A percentile compares a stretch with the other conserved stretches of the same genome.
Conservation (phyloP, 2,797 vertebrate species). For the Steatocranus sp. region DNA sequence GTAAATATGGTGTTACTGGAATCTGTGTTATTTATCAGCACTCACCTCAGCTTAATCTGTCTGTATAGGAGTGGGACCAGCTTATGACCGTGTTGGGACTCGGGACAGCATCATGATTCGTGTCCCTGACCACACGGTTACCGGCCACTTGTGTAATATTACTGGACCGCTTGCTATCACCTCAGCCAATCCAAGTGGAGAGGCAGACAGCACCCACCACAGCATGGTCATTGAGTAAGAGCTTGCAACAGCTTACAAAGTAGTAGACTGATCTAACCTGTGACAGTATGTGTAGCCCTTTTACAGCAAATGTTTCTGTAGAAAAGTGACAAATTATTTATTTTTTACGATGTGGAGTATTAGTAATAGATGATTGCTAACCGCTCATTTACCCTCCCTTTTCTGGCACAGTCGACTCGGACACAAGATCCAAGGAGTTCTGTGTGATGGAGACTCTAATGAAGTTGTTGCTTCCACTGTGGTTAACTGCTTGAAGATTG, state of each 20-base stretch:
- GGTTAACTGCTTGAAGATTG: conserved; percentile 84
- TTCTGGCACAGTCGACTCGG: conserved; percentile 78
- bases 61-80: conserved; percentile 79
- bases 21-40: neutral
- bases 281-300: neutral
- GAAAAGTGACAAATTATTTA: neutral
- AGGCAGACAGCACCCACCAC: conserved; percentile 87
- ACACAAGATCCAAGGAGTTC: conserved; percentile 84
- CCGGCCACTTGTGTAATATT: conserved; percentile 82
- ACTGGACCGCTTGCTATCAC: conserved; percentile 88
- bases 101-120: conserved; percentile 90
- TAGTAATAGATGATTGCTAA: neutral
- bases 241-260: neutral
- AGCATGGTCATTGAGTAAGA: conserved; percentile 86
- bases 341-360: neutral
- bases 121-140: conserved; percentile 86
- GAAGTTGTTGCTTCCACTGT: conserved; percentile 85
- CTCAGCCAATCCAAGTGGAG: conserved; percentile 89
- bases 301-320: neutral
- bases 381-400: neutral
- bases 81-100: conserved; percentile 84
- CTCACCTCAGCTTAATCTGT: neutral
- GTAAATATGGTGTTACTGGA: neutral
- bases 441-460: conserved; percentile 86
- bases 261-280: neutral